phyloP scores from a whole-genome alignment of 2,888 invertebrate species.

The Oscheius sp. region DNA sequence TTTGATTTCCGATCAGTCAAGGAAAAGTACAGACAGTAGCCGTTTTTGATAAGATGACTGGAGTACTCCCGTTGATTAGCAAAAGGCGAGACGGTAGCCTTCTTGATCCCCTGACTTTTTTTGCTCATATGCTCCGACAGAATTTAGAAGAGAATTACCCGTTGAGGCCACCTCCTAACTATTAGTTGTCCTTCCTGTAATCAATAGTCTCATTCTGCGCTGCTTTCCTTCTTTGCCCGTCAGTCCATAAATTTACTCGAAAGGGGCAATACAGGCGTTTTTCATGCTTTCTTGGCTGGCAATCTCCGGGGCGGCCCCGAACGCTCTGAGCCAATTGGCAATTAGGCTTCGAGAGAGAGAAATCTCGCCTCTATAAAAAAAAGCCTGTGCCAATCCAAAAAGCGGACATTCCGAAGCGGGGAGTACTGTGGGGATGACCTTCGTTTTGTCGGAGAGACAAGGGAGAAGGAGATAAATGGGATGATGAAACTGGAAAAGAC shows the following conservation, averaged over 20 bases:
- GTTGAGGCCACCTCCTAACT: too few species aligned
- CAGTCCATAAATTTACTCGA: conserved; percentile 23
- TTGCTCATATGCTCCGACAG: too few species aligned
- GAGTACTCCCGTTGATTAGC: too few species aligned
- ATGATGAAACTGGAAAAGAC: conserved; percentile 1
- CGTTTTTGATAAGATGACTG: too few species aligned
- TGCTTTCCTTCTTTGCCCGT: neutral
- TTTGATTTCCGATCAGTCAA: too few species aligned
- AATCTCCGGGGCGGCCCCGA: conserved; percentile 7
- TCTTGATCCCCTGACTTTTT: too few species aligned
- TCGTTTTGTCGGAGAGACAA: neutral
- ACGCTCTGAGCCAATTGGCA: conserved; percentile 28
- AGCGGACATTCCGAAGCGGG: conserved; percentile 15
- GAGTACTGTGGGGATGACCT: conserved; percentile 25
- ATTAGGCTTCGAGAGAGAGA: conserved; percentile 33
- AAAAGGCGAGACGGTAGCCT: too few species aligned
- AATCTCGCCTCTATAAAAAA: conserved; percentile 8
- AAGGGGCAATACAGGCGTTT: conserved; percentile 31
- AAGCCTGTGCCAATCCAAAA: neutral
- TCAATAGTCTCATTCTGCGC: neutral
- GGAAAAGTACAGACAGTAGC: too few species aligned
- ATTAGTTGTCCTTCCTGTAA: neutral
- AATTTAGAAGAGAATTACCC: too few species aligned
- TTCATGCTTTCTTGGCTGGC: conserved; percentile 15
- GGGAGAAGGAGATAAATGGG: conserved; percentile 12